Evolutionary conservation across 2,888 invertebrate genomes (phyloP), one percentile per base, ranked within the genome.

Genomic region (Eueremaeus valkanovi): DNA sequence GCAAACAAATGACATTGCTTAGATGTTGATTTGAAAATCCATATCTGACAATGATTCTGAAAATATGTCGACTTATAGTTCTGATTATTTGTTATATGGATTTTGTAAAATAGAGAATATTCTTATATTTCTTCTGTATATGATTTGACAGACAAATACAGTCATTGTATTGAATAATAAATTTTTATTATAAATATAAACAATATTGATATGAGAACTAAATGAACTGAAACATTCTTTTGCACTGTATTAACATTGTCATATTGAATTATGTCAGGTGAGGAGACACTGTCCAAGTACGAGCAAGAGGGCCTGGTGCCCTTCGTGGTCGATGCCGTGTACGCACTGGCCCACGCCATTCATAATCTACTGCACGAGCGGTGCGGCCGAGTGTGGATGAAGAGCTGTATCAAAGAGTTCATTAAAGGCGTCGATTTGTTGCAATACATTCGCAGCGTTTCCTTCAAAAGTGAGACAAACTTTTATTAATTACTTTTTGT

Each of bases 291-390:
- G 33, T 21, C 81, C 61, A 85, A 85, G 76, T 87, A 87, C 79
- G 86, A 87, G 79, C 87, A 87, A 78, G 87, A 87, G 81, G 87
- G 87, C 36, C 82, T 87, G 31, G 87, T 90, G 1, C 90, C 90
- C 77, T 90, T 90, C 81, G 89, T 90, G 9, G 90, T 90, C 75
- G 90, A 91, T 82, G 91, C 91, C 0, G 90, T 91, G 0, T 90
- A 89, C 80, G 90, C 90, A 0, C 87, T 90, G 82, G 91, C 91
- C 0, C 87, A 89, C 81, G 90, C 89, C 0, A 84, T 91, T 27
- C 88, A 90, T 81, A 86, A 86, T 77, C 84, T 89, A 80, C 86
- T 89, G 73, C 83, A 83, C 29, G 88, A 89, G 78, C 83, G 86
- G 72, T 90, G 90, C 82, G 82, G 83, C 42, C 79, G 79, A n/a